These are phyloP conservation scores for Tor tambroides DNA, from an alignment of 2,113 vertebrate species.

Conservation along the genomic window DNA sequence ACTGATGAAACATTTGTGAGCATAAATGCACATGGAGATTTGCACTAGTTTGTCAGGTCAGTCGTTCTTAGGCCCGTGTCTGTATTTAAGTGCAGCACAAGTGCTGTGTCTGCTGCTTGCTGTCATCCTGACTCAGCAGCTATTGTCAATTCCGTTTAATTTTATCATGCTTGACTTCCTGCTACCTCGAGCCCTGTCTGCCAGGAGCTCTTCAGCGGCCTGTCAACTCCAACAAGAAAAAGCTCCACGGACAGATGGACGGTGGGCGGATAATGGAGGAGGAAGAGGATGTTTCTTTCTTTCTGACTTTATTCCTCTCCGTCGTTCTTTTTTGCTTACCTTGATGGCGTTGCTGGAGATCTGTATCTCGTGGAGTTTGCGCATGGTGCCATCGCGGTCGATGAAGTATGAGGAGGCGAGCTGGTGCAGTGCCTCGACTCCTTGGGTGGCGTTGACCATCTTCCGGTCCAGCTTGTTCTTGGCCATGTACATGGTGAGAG, in stretches of 20 bases:
- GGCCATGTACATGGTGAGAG: constrained; percentile 99
- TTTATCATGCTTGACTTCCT: constrained; percentile 70
- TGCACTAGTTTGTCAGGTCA: neutral
- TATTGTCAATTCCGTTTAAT: constrained; percentile 76
- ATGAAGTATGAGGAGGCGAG: constrained; percentile 98
- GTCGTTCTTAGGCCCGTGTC: neutral
- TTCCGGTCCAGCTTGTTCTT: constrained; percentile 95
- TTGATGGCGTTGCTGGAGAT: constrained; percentile 99
- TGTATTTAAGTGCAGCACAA: neutral
- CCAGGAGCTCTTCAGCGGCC: constrained; percentile 71
- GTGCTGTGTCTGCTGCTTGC: constrained; percentile 29
- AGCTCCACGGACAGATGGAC: constrained; percentile 60
- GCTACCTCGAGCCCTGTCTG: constrained; percentile 63
- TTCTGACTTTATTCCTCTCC: neutral
- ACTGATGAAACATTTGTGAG: neutral
- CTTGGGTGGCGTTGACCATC: constrained; percentile 91
- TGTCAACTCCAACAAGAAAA: constrained; percentile 72
- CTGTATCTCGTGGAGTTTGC: constrained; percentile 97
- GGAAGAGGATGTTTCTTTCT: constrained; percentile 18
- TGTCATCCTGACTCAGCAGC: constrained; percentile 75
- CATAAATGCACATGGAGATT: neutral
- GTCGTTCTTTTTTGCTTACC: constrained; percentile 71
- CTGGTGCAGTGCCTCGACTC: constrained; percentile 95
- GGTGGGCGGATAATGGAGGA: constrained; percentile 44
- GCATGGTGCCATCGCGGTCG: constrained; percentile 97